Evolutionary conservation across 2,888 invertebrate species (phyloP).

Genomic region (Microdon myrmicae): DNA sequence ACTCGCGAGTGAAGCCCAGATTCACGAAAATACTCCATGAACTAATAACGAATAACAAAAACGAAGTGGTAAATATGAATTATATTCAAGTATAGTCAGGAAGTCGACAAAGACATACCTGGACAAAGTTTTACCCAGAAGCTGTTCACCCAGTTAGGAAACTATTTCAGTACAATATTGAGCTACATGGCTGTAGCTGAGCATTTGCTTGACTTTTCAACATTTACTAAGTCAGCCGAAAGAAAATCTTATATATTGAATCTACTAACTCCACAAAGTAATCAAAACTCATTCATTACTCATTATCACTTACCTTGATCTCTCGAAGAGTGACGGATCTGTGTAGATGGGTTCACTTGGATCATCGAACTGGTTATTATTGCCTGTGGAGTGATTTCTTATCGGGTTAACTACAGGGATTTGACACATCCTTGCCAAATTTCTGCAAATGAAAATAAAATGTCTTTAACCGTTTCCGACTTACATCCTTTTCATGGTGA

Average conservation of each 20-base stretch:
- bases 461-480: conserved; percentile 12
- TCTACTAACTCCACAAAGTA: no score
- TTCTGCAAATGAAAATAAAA: conserved; percentile 56
- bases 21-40: no score
- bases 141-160: no score
- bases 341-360: conserved; percentile 94
- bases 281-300: no score
- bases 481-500: background rate
- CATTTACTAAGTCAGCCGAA: no score
- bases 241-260: no score
- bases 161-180: no score
- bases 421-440: conserved; percentile 67
- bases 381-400: conserved; percentile 68
- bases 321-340: conserved; percentile 89
- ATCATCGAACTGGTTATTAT: conserved; percentile 75
- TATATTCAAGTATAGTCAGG: background rate
- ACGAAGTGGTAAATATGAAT: conserved; percentile 1
- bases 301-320: conserved; percentile 73
- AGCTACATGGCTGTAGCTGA: no score
- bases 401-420: conserved; percentile 68
- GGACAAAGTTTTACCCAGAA: background rate
- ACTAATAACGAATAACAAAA: background rate
- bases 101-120: background rate
- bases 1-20: no score
- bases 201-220: no score